A percentile compares a stretch with the other conserved stretches of the same genome.
phyloP scores from a whole-genome alignment of 2,113 vertebrate species.

The Vireo altiloquus region DNA sequence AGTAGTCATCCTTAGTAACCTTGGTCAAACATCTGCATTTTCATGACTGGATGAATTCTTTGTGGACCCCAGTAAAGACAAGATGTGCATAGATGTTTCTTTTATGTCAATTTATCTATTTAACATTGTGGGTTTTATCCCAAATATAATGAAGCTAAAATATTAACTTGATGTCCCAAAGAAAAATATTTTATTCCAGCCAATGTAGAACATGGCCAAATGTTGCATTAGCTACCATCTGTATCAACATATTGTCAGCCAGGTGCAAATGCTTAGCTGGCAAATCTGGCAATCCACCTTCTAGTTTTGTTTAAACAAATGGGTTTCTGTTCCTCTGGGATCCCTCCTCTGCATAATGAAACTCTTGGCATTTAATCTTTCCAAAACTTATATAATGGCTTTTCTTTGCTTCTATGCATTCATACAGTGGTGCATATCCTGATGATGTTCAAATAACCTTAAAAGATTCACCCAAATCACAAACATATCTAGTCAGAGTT shows the following conservation, averaged over 20 bases:
- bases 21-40: not conserved
- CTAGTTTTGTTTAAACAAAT: not conserved
- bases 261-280: conserved; percentile 29
- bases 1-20: not conserved
- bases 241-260: not conserved
- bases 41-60: not conserved
- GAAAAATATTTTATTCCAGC: conserved; percentile 6
- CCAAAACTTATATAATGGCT: not conserved
- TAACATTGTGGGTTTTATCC: not conserved
- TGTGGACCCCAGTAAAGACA: not conserved
- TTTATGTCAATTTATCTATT: not conserved
- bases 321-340: not conserved
- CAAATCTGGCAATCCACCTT: conserved; percentile 6
- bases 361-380: not conserved
- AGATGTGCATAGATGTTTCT: not conserved
- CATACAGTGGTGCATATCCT: not conserved
- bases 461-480: not conserved
- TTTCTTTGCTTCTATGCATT: not conserved
- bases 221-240: conserved; percentile 32
- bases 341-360: not conserved
- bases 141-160: not conserved
- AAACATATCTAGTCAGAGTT: not conserved
- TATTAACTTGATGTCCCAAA: not conserved
- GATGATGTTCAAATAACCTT: not conserved
- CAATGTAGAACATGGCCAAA: not conserved